Conservation (phyloP, 2,797 vertebrate species). For the Myotis vivesi region DNA sequence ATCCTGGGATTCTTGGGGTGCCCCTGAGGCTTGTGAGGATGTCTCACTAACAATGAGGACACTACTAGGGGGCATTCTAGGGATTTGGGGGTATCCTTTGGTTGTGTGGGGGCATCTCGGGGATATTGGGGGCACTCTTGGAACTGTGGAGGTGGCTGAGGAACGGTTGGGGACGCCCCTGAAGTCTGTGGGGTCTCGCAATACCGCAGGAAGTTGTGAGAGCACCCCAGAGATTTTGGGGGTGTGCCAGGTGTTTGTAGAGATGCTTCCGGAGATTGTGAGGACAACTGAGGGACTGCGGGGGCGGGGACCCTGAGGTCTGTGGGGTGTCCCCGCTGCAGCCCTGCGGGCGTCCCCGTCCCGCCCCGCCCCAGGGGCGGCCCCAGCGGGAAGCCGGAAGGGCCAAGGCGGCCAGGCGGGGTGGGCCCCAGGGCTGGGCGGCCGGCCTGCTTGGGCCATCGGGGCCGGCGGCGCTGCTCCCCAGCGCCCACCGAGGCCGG, state of each 20-base stretch:
- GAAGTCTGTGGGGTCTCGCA: not conserved
- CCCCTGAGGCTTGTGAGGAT: not conserved
- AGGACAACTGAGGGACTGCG: not conserved
- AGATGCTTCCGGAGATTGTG: not conserved
- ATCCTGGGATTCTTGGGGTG: not conserved
- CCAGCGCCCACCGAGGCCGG: slow-evolving; percentile 5
- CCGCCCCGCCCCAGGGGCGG: slow-evolving; percentile 73
- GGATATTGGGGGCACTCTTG: not conserved
- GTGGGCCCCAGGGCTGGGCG: slow-evolving; percentile 31
- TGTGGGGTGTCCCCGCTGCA: not conserved
- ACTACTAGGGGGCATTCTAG: not conserved
- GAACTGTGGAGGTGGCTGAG: not conserved
- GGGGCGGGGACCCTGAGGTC: not conserved
- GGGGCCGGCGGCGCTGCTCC: slow-evolving; percentile 8
- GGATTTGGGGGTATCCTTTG: not conserved
- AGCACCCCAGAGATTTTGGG: not conserved
- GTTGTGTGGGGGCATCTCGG: not conserved
- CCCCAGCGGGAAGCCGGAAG: slow-evolving; percentile 72
- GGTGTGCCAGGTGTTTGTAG: not conserved
- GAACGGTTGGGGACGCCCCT: not conserved
- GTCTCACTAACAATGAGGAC: not conserved
- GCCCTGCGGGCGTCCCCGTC: not conserved
- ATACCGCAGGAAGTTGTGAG: not conserved
- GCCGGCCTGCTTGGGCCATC: slow-evolving; percentile 31
- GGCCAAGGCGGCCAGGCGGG: slow-evolving; percentile 52